A percentile compares a stretch with the other conserved stretches of the same genome.
Conservation (phyloP, 2,888 invertebrate genomes). For the Lycophotia porphyrea region DNA sequence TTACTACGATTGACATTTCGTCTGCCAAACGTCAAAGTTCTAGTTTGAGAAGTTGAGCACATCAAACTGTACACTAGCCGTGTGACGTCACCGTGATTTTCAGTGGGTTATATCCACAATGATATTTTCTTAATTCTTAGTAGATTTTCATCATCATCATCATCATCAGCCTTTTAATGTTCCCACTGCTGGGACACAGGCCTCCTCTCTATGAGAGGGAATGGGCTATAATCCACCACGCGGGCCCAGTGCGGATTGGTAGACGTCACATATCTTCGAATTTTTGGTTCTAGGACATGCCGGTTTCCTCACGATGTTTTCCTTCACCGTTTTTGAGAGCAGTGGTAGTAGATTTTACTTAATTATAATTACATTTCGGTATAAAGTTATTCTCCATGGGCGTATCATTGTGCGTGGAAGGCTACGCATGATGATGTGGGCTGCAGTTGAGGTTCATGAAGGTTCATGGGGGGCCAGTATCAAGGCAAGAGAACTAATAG, state of each 20-base stretch:
- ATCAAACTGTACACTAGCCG: background rate
- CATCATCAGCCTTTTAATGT: too few relatives aligned
- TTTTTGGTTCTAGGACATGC: too few relatives aligned
- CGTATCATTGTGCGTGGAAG: constrained; percentile 26
- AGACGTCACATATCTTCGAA: too few relatives aligned
- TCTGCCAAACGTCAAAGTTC: background rate
- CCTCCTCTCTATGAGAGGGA: too few relatives aligned
- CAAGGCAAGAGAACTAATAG: constrained; percentile 23
- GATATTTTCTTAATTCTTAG: background rate
- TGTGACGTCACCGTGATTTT: background rate
- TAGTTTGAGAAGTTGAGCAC: background rate
- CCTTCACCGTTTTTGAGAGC: too few relatives aligned
- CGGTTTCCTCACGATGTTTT: too few relatives aligned
- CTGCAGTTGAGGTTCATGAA: constrained; percentile 7
- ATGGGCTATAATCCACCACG: too few relatives aligned
- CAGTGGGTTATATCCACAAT: background rate
- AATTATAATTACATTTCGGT: background rate
- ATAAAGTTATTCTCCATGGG: background rate
- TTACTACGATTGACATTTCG: background rate
- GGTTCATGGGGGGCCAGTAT: constrained; percentile 28
- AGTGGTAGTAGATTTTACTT: background rate
- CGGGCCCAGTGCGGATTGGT: too few relatives aligned
- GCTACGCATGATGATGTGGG: background rate
- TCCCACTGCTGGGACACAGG: too few relatives aligned
- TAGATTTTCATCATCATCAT: too few relatives aligned